These are phyloP conservation scores for Pseudopodoces humilis DNA, from an alignment of 2,113 vertebrate genomes.

Conservation along the genomic window DNA sequence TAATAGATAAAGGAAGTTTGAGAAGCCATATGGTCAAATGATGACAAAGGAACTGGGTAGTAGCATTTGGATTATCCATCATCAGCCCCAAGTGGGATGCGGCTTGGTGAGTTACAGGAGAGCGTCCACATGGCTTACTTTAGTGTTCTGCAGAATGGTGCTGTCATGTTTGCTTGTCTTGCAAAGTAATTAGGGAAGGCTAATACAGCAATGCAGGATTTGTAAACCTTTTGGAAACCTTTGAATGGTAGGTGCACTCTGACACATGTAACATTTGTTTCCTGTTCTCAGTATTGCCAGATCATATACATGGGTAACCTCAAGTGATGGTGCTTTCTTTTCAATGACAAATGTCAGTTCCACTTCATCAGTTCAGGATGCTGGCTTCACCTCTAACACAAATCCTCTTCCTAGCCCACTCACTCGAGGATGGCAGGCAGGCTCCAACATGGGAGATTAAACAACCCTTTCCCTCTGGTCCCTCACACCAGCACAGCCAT, in stretches of 20 bases:
- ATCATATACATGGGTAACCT: background rate
- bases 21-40: background rate
- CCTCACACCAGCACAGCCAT: background rate
- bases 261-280: background rate
- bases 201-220: background rate
- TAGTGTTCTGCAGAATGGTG: background rate
- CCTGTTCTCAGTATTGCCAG: background rate
- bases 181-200: background rate
- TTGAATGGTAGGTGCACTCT: background rate
- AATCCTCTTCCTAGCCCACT: background rate
- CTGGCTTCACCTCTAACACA: background rate
- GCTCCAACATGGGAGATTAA: background rate
- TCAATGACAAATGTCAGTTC: background rate
- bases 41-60: background rate
- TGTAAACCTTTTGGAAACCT: background rate
- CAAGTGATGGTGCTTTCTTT: background rate
- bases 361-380: background rate
- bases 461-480: background rate
- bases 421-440: accelerated
- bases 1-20: background rate
- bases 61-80: background rate
- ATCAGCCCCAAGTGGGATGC: accelerated
- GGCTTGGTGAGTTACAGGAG: background rate
- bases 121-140: background rate
- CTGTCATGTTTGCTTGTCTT: background rate